Base-by-base conservation (phyloP, 2,113 vertebrate species). In the Apodemus speciosus region DNA sequence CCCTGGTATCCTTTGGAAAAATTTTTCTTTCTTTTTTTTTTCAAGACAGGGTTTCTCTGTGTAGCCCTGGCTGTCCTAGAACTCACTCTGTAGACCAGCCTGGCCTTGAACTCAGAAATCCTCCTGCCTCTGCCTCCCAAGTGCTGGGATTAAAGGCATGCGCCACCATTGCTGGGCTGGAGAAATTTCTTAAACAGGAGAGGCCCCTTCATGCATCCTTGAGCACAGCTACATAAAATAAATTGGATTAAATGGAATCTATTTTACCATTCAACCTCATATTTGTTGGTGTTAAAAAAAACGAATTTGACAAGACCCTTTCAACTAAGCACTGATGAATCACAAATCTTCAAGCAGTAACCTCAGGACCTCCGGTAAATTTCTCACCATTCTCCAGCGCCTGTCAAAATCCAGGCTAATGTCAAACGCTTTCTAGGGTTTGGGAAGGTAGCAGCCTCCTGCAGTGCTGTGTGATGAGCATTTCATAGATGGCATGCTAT, bases 201-300 rank as follows among this genome's bases (percentile, higher is more conserved):
- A 94, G 81, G 91, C 25, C 92, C 40, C 81, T 95, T 96, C 87
- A 93, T 95, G 93, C 90, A 92, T 94, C 85, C 92, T 84, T 95
- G 93, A 97, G 77, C 88, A 73, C 76, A 93, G 85, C 90, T 92
- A 95, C 96, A 95, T 93, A 90, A 97, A 97, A 95, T 94, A 96
- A 97, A 97, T 95, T 93, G 94, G 92, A 96, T 95, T 95, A 97
- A 95, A 83, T 95, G 85, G 92, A 96, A 96, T 68, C 81, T 95
- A 73, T 95, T 95, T 97, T 97, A 93, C 85, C 96, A 97, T 97
- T 95, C 92, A 95, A 84, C 72, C 62, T 96, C 90, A 79, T 94
- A 95, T 94, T 95, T 95, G 92, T 93, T 94, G 92, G 94, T 93
- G 92, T 95, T 95, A 95, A 96, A 94, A 95, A 94, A 95, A 94